Evolutionary conservation across 2,113 vertebrate genomes (phyloP), one percentile per base, ranked within the genome.

Genomic region (Python bivittatus): DNA sequence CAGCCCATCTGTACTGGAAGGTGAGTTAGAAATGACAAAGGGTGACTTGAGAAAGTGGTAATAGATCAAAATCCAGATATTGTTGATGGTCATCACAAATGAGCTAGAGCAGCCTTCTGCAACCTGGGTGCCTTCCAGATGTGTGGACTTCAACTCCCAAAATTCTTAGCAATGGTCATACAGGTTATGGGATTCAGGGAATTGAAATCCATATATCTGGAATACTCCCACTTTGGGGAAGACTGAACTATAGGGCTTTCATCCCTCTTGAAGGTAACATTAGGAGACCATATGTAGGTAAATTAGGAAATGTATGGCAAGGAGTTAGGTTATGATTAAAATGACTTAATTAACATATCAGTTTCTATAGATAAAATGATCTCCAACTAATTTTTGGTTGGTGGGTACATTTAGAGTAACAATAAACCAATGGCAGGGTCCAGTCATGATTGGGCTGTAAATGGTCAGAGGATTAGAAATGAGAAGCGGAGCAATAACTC

Each of bases 1-100:
- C 97, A 0, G 98, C 98, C 25, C 93, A 90, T 25, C 96, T 98
- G 12, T 97, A 95, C 79, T 99, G 98, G 98, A 97, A 93, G 98
- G 98, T 99, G 25, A 10, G 97, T 57, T 89, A 11, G 0, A 58
- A 9, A 11, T 20, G 48, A 6, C 72, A 53, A 54, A n/a, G 27
- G 54, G 52, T 27, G 38, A 38, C 12, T 27, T 15, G 10, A 25
- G 17, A 33, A 57, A 33, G 54, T 17, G 5, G 42, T 33, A n/a
- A 25, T 25, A 1, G 42, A 22, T 33, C 54, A 61, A 9, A 33
- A 33, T 17, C 13, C 61, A 29, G n/a, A 15, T 27, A 72, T 60
- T 53, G 3, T 53, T 42, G 33, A 79, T 20, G 44, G 33, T 48
- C 48, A 4, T 48, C 48, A 48, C 48, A 4, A 48, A 6, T 48